Conservation (phyloP, 2,113 vertebrate species). For the Prunella fulvescens region DNA sequence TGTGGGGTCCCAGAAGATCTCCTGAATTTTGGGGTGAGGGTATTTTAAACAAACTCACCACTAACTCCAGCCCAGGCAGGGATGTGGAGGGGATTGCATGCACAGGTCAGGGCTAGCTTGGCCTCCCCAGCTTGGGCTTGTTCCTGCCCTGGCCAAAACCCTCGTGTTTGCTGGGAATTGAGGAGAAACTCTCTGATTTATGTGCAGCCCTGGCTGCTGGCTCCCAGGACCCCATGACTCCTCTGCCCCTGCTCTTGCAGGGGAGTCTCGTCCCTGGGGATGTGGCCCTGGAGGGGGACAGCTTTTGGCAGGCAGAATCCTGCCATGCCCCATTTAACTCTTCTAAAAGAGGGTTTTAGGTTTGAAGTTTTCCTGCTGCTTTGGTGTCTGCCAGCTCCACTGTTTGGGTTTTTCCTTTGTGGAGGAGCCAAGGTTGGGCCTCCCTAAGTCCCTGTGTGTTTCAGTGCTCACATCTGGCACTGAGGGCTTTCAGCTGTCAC, state of each 20-base stretch:
- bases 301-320: not conserved
- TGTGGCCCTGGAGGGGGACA: not conserved
- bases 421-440: not conserved
- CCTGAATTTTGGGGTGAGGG: not conserved
- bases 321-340: accelerated
- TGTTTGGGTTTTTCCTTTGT: not conserved
- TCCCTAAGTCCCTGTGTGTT: not conserved
- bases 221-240: not conserved
- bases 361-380: not conserved
- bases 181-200: not conserved
- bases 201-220: not conserved
- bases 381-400: accelerated
- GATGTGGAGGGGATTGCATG: accelerated
- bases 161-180: not conserved
- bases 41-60: not conserved
- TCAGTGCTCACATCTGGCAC: not conserved
- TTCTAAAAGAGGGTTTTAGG: not conserved
- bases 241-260: accelerated
- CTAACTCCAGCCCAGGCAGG: not conserved
- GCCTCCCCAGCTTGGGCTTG: not conserved
- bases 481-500: not conserved
- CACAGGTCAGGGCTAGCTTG: not conserved
- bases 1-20: not conserved
- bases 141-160: not conserved
- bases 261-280: not conserved